Evolutionary conservation across 2,888 invertebrate species (phyloP).

Genomic region (Graphium colonna): DNA sequence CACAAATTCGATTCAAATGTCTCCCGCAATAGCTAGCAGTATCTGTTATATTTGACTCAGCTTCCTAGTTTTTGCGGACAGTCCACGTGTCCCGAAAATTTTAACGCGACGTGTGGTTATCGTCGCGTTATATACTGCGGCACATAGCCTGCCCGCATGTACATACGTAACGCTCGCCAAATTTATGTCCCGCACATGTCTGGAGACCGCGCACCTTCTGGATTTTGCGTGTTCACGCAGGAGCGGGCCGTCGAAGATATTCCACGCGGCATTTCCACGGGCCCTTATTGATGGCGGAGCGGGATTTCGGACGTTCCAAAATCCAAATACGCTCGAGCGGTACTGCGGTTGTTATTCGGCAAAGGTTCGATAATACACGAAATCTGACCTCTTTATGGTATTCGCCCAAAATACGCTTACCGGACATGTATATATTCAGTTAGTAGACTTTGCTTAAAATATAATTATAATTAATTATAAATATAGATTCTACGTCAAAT

Average conservation of each 20-base stretch:
- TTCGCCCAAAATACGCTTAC: background rate
- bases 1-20: too few species aligned
- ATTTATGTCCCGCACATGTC: conserved; percentile 80
- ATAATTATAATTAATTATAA: too few species aligned
- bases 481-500: too few species aligned
- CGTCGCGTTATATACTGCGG: conserved; percentile 68
- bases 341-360: conserved; percentile 19
- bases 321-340: conserved; percentile 12
- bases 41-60: too few species aligned
- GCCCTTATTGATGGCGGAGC: conserved; percentile 69
- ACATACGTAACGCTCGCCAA: conserved; percentile 77
- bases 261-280: conserved; percentile 68
- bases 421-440: too few species aligned
- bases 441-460: too few species aligned
- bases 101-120: too few species aligned
- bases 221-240: conserved; percentile 79
- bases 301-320: conserved; percentile 22
- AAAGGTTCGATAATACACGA: conserved; percentile 9
- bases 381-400: conserved; percentile 1
- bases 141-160: conserved; percentile 66
- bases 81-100: too few species aligned
- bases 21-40: too few species aligned
- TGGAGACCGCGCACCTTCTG: conserved; percentile 78
- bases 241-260: conserved; percentile 65
- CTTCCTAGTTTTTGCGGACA: too few species aligned